Conservation (phyloP, 1,140 invertebrate species). For the Coptotermes formosanus region DNA sequence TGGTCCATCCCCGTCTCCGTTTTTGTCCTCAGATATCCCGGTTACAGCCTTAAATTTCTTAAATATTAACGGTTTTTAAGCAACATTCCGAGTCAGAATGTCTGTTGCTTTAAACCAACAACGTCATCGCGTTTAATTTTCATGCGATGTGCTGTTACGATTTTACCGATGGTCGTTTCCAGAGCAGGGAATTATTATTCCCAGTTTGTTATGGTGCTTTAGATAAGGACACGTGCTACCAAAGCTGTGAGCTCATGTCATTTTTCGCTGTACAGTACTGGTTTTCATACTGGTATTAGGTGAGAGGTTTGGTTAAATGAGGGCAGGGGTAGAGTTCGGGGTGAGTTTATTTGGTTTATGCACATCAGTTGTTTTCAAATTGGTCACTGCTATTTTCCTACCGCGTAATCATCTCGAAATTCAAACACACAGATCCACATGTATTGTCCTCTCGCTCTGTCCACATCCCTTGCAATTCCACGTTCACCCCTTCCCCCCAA, state of each 20-base stretch:
- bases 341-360: neutral
- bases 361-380: neutral
- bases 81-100: no score
- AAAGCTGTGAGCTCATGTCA: neutral
- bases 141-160: neutral
- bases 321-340: neutral
- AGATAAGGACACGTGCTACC: neutral
- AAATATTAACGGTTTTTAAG: no score
- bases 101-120: no score
- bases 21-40: no score
- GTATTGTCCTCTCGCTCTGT: neutral
- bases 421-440: neutral
- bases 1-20: no score
- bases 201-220: neutral
- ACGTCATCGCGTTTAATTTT: neutral
- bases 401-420: neutral
- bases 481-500: neutral
- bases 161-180: neutral
- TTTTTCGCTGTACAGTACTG: neutral
- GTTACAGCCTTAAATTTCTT: no score
- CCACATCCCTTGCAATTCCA: neutral
- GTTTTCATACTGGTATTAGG: neutral
- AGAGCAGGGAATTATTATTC: neutral
- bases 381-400: slow-evolving; percentile 15
- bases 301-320: neutral